These are phyloP conservation scores for Solea senegalensis DNA, from an alignment of 2,113 vertebrate species.

Conservation along the genomic window DNA sequence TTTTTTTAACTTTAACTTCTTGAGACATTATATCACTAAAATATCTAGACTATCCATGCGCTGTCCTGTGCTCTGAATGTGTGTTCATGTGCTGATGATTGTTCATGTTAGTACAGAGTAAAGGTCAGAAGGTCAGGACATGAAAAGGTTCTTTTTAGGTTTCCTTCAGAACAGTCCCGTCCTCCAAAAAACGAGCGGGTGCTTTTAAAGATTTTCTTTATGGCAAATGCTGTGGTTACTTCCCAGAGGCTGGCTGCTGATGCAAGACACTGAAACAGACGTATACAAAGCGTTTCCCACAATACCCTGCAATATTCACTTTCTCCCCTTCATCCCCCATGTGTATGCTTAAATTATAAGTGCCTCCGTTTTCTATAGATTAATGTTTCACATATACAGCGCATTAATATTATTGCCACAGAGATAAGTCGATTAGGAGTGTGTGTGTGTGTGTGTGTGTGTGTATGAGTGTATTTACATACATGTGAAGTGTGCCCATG, in stretches of 20 bases:
- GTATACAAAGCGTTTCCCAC: constrained; percentile 63
- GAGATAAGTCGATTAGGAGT: constrained; percentile 12
- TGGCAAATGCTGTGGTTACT: constrained; percentile 38
- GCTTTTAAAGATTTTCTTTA: constrained; percentile 8
- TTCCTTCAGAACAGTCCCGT: constrained; percentile 34
- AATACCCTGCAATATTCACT: constrained; percentile 35
- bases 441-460: not conserved
- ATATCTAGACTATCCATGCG: not conserved
- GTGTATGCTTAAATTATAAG: constrained; percentile 34
- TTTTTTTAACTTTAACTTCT: not conserved
- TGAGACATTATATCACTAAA: constrained; percentile 3
- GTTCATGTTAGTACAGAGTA: not conserved
- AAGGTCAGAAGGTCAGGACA: constrained; percentile 18
- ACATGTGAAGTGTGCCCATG: not conserved
- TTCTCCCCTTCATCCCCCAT: constrained; percentile 9
- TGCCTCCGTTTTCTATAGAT: constrained; percentile 40
- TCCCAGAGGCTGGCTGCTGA: constrained; percentile 52
- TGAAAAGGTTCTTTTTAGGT: constrained; percentile 16
- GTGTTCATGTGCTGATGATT: constrained; percentile 19
- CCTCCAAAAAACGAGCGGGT: constrained; percentile 22
- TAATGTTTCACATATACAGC: constrained; percentile 32
- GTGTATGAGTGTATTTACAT: not conserved
- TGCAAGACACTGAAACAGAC: constrained; percentile 74
- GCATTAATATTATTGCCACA: constrained; percentile 41
- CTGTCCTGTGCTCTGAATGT: constrained; percentile 2